Percentiles rank a stretch among this genome's conserved stretches.
Conservation (phyloP, 30 jellyfish, hydroid and myxozoan species). For the Hydractinia echinata region DNA sequence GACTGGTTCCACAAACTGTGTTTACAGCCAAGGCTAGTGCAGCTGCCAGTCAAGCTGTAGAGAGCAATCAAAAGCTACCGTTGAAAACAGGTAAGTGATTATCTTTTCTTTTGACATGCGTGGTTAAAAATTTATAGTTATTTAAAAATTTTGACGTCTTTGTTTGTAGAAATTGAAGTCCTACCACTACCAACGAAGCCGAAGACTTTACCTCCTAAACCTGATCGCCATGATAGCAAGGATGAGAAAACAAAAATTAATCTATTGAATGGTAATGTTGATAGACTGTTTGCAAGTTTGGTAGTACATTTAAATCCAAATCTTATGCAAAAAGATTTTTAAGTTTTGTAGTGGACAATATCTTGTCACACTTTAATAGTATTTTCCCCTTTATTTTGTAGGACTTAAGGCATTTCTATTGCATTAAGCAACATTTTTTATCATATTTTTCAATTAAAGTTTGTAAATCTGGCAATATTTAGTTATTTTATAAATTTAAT, state of each 20-base stretch:
- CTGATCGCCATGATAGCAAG: not conserved
- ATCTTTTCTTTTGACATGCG: not conserved
- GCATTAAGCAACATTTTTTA: too few relatives aligned
- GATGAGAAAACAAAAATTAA: conserved; percentile 6
- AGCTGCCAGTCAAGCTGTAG: conserved; percentile 74
- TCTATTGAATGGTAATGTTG: not conserved
- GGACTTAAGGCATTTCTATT: too few relatives aligned
- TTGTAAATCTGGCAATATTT: too few relatives aligned
- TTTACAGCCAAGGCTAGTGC: conserved; percentile 91
- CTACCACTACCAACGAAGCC: conserved; percentile 24
- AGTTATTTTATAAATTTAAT: too few relatives aligned
- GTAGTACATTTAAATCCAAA: too few relatives aligned
- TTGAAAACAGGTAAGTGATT: conserved; percentile 48
- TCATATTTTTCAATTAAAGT: too few relatives aligned
- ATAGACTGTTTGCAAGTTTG: not conserved
- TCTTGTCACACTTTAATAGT: too few relatives aligned
- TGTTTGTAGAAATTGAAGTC: conserved; percentile 27
- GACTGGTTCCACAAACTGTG: conserved; percentile 97
- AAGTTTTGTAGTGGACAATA: too few relatives aligned
- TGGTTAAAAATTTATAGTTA: not conserved
- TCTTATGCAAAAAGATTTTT: too few relatives aligned
- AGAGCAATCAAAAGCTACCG: conserved; percentile 56
- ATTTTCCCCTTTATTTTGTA: too few relatives aligned
- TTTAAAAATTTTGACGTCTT: not conserved
- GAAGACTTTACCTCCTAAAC: conserved; percentile 4